Conservation (phyloP, 1,140 invertebrate genomes). For the Drosophila kurseongensis region DNA sequence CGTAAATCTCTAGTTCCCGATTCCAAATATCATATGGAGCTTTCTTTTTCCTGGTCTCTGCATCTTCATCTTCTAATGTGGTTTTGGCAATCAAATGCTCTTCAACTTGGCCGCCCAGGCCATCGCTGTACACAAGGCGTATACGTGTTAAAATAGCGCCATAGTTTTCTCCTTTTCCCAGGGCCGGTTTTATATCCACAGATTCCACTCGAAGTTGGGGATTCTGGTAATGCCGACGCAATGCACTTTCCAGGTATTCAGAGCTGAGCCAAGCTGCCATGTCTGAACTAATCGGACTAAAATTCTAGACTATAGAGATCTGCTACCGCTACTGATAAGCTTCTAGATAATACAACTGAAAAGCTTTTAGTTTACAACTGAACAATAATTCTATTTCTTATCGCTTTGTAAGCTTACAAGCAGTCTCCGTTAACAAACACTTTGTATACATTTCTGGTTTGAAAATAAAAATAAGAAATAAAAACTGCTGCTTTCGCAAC, state of each 20-base stretch:
- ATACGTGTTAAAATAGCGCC: constrained; percentile 58
- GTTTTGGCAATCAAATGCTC: constrained; percentile 59
- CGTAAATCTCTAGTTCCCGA: constrained; percentile 65
- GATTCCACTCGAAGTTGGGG: constrained; percentile 20
- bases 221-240: constrained; percentile 45
- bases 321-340: constrained; percentile 2
- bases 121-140: constrained; percentile 24
- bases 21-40: constrained; percentile 63
- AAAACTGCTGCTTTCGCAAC: neutral
- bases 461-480: neutral
- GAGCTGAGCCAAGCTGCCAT: constrained; percentile 54
- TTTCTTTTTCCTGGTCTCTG: constrained; percentile 41
- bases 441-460: neutral
- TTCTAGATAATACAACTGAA: neutral
- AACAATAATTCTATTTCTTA: neutral
- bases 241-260: constrained; percentile 46
- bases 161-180: constrained; percentile 74
- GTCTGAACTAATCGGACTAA: constrained; percentile 5
- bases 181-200: constrained; percentile 27
- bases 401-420: neutral
- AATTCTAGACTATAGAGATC: no score
- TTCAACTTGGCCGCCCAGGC: neutral
- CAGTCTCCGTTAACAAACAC: neutral
- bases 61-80: constrained; percentile 51
- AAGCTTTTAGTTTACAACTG: neutral